Evolutionary conservation across 2,888 invertebrate species (phyloP).

Genomic region (Steinernema carpocapsae): DNA sequence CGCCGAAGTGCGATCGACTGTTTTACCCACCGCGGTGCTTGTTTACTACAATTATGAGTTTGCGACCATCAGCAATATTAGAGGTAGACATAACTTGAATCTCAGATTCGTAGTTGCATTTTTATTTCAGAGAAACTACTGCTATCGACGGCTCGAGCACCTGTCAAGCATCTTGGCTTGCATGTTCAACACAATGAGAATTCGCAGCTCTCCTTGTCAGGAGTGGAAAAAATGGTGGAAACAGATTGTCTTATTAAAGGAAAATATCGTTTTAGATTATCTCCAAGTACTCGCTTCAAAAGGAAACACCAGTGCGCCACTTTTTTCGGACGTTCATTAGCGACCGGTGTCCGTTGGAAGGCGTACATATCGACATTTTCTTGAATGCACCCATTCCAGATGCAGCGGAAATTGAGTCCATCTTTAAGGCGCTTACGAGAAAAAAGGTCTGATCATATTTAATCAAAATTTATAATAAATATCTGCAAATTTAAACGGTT

Average conservation of each 20-base stretch:
- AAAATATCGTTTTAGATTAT: background rate
- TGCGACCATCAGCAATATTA: conserved; percentile 1
- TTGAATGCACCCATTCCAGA: conserved; percentile 2
- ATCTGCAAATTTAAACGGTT: no score
- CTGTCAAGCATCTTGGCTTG: background rate
- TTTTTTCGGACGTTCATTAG: conserved; percentile 17
- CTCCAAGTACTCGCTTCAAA: conserved; percentile 1
- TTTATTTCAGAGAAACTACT: background rate
- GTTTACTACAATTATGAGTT: conserved; percentile 21
- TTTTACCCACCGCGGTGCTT: background rate
- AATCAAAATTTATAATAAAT: no score
- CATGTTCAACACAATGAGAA: conserved; percentile 3
- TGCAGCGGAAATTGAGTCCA: background rate
- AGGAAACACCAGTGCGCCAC: conserved; percentile 10
- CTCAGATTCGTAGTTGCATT: background rate
- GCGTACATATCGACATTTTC: background rate
- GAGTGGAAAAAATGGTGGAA: background rate
- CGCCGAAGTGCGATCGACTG: conserved; percentile 4
- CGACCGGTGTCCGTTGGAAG: conserved; percentile 4
- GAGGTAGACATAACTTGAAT: background rate
- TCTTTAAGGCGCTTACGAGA: background rate
- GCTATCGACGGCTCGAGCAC: background rate
- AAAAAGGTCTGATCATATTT: no score
- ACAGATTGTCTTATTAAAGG: background rate
- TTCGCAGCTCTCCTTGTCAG: conserved; percentile 1